phyloP scores from a whole-genome alignment of 2,113 vertebrate species.

The Dromaius novaehollandiae region DNA sequence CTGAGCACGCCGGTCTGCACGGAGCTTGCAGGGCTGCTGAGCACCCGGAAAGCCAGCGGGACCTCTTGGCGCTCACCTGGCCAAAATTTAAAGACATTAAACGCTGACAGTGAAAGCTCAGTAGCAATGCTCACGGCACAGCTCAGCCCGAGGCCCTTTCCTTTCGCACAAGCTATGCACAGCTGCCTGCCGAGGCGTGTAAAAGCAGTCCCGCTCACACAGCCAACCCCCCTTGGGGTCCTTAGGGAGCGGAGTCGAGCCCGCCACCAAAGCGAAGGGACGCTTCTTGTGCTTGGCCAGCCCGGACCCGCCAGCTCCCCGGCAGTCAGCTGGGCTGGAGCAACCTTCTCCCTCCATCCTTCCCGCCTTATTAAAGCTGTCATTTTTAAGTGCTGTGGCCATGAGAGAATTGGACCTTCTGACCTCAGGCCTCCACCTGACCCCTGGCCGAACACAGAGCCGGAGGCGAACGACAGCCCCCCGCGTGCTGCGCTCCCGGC shows the following conservation, averaged over 20 bases:
- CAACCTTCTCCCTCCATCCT: not conserved
- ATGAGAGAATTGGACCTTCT: not conserved
- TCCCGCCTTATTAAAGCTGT: not conserved
- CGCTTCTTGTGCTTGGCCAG: not conserved
- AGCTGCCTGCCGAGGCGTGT: not conserved
- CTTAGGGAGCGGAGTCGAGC: not conserved
- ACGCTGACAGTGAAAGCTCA: not conserved
- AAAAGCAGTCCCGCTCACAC: not conserved
- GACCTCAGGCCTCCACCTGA: not conserved
- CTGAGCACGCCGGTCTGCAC: too few relatives aligned
- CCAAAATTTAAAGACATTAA: not conserved
- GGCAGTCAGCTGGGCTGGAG: not conserved
- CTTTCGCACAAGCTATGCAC: fast-evolving
- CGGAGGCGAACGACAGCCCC: fast-evolving
- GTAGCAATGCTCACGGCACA: not conserved
- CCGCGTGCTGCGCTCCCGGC: fast-evolving
- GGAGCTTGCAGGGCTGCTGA: not conserved
- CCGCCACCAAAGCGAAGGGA: not conserved
- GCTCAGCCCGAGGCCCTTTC: not conserved
- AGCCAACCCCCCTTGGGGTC: not conserved
- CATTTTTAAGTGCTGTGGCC: not conserved
- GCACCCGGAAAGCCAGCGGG: not conserved
- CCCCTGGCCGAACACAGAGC: not conserved
- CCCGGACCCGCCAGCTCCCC: not conserved
- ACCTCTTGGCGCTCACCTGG: not conserved